A percentile compares a stretch with the other conserved stretches of the same genome.
Evolutionary conservation across 1,140 invertebrate genomes (phyloP).

Genomic region (Monomorium pharaonis): DNA sequence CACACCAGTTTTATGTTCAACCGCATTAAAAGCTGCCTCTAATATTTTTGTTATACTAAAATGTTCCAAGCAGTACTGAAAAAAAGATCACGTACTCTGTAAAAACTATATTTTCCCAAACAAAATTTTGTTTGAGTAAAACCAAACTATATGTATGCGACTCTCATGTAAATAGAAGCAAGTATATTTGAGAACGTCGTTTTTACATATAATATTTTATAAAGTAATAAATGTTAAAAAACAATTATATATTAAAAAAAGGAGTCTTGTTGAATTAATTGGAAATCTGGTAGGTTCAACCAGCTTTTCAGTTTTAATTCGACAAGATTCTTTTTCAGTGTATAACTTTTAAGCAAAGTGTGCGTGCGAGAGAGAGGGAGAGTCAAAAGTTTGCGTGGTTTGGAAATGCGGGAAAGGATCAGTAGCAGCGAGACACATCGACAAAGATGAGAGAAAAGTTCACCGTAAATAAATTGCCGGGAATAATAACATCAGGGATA

Average conservation of each 20-base stretch:
- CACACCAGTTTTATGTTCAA: background rate
- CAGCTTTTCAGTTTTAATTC: no score
- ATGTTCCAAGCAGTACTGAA: background rate
- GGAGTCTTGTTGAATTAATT: no score
- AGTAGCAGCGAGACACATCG: background rate
- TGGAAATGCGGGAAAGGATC: background rate
- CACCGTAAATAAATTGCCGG: constrained; percentile 34
- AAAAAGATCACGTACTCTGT: background rate
- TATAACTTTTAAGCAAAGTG: background rate
- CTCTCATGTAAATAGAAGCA: background rate
- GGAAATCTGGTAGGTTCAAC: no score
- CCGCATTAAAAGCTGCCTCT: background rate
- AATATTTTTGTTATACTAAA: constrained; percentile 35
- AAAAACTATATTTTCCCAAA: constrained; percentile 14
- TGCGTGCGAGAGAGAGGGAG: no score
- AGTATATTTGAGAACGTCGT: background rate
- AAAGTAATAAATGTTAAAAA: background rate
- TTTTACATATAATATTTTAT: background rate
- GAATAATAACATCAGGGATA: constrained; percentile 29
- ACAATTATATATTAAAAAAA: no score
- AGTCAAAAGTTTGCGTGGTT: background rate
- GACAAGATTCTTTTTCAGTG: no score
- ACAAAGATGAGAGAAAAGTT: constrained; percentile 45
- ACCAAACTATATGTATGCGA: background rate
- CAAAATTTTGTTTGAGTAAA: background rate